Percentiles rank a stretch among this genome's conserved stretches.
phyloP scores from a whole-genome alignment of 2,888 invertebrate species.

The Chrysodeixis includens region DNA sequence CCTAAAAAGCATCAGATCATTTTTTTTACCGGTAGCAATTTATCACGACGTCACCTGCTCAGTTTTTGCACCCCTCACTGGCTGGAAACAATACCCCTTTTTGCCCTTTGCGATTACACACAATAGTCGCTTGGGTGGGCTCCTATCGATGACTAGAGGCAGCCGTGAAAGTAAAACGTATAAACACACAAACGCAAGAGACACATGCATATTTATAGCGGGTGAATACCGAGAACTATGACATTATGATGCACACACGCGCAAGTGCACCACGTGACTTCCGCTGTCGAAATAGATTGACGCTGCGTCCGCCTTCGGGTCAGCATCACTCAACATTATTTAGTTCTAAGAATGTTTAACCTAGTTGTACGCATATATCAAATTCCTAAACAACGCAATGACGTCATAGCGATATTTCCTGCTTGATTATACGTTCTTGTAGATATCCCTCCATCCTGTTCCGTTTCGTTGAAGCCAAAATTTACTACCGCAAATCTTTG shows the following conservation, averaged over 20 bases:
- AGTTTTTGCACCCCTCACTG: constrained; percentile 63
- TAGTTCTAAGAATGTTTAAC: constrained; percentile 45
- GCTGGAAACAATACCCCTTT: constrained; percentile 72
- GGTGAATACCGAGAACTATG: constrained; percentile 79
- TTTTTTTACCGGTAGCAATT: constrained; percentile 55
- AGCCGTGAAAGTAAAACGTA: constrained; percentile 61
- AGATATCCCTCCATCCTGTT: constrained; percentile 37
- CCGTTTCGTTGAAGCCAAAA: constrained; percentile 56
- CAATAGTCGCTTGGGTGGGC: constrained; percentile 80
- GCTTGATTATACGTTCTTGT: constrained; percentile 17
- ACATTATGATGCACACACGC: constrained; percentile 78
- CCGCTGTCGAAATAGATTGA: constrained; percentile 82
- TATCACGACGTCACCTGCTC: constrained; percentile 74
- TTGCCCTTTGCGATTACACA: constrained; percentile 69
- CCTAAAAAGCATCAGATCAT: constrained; percentile 21
- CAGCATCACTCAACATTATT: constrained; percentile 30
- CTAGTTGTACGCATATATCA: constrained; percentile 5
- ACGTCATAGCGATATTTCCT: constrained; percentile 3
- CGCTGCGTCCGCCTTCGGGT: constrained; percentile 59
- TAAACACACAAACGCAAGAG: constrained; percentile 57
- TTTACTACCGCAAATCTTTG: constrained; percentile 52
- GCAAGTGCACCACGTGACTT: constrained; percentile 78
- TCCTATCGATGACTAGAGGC: constrained; percentile 55
- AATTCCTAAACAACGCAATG: not conserved
- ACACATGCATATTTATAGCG: constrained; percentile 79